These are phyloP conservation scores for Periophthalmus magnuspinnatus DNA, from an alignment of 2,797 vertebrate genomes.

Conservation along the genomic window DNA sequence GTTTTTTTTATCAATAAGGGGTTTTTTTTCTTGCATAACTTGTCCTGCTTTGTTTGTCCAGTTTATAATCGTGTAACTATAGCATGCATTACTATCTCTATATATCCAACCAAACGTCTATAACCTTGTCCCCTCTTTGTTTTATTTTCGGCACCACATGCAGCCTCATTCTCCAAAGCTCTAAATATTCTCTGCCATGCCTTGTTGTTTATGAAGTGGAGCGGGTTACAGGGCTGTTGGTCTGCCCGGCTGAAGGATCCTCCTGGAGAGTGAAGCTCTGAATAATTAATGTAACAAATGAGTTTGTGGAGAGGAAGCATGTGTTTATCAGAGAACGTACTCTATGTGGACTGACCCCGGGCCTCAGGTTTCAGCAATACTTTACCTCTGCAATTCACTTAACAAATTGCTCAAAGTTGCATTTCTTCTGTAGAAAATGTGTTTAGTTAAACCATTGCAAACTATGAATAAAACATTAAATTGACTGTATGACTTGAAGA, in stretches of 20 bases:
- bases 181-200: neutral
- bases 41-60: too few species aligned
- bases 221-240: conserved; percentile 14
- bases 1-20: too few species aligned
- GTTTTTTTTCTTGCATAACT: too few species aligned
- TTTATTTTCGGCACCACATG: neutral
- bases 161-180: neutral
- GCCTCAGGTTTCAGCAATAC: conserved; percentile 46
- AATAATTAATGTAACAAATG: conserved; percentile 70
- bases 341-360: conserved; percentile 18
- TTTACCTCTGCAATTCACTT: neutral
- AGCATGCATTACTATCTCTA: too few species aligned
- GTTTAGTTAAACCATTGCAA: neutral
- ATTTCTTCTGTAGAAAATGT: neutral
- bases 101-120: too few species aligned
- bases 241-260: conserved; percentile 28
- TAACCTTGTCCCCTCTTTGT: neutral
- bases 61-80: too few species aligned
- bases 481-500: too few species aligned
- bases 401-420: neutral
- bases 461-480: neutral
- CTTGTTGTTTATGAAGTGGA: neutral
- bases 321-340: conserved; percentile 55
- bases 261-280: conserved; percentile 37
- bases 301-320: conserved; percentile 59